Evolutionary conservation across 2,113 vertebrate genomes (phyloP).

Genomic region (Petrocephalus zakoni): DNA sequence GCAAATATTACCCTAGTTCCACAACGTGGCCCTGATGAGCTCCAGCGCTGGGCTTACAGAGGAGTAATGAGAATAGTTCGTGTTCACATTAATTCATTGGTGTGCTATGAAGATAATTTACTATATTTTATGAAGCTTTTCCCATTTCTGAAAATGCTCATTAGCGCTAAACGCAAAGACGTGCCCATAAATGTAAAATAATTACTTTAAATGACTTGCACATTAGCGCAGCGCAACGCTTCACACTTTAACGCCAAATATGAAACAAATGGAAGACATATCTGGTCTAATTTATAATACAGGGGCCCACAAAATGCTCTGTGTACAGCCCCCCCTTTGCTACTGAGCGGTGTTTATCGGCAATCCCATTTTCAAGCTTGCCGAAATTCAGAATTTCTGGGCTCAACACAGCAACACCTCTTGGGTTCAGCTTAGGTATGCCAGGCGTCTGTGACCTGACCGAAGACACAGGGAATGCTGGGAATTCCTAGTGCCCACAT

Average conservation of each 20-base stretch:
- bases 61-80: not conserved
- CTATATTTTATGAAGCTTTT: slow-evolving; percentile 16
- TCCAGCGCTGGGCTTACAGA: not conserved
- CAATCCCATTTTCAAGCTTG: not conserved
- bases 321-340: not conserved
- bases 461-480: not conserved
- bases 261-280: not conserved
- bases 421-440: not conserved
- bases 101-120: slow-evolving; percentile 8
- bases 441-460: not conserved
- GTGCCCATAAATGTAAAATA: slow-evolving; percentile 6
- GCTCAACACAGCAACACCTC: not conserved
- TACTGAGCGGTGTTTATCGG: not conserved
- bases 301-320: not conserved
- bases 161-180: not conserved
- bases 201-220: slow-evolving; percentile 4
- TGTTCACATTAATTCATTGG: not conserved
- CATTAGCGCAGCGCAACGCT: not conserved
- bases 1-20: slow-evolving; percentile 3
- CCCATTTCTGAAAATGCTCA: slow-evolving; percentile 11
- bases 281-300: slow-evolving; percentile 3
- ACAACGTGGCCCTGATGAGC: not conserved
- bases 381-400: not conserved
- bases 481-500: not conserved
- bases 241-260: not conserved